Percentiles rank a stretch among this genome's conserved stretches.
These are phyloP conservation scores for Esperia sulphurella DNA, from an alignment of 2,888 invertebrate species.

Conservation along the genomic window DNA sequence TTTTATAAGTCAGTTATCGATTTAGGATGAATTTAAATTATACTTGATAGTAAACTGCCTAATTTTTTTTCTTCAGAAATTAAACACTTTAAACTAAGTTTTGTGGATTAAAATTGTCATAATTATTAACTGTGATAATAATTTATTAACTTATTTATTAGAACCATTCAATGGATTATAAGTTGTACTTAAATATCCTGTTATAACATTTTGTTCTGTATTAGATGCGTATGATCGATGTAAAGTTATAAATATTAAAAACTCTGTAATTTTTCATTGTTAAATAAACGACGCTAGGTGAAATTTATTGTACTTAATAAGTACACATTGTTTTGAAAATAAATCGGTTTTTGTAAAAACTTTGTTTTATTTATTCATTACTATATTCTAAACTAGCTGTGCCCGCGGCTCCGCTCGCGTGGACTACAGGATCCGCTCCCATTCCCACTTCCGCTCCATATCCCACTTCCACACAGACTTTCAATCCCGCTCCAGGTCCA, in stretches of 20 bases:
- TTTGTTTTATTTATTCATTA: neutral
- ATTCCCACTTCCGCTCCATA: no score
- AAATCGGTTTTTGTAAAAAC: conserved; percentile 41
- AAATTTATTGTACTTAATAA: conserved; percentile 59
- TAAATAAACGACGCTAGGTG: conserved; percentile 50
- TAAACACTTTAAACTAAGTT: no score
- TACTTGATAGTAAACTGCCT: no score
- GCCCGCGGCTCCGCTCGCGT: no score
- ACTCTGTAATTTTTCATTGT: conserved; percentile 57
- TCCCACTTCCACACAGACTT: no score
- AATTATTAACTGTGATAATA: conserved; percentile 13
- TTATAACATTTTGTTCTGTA: neutral
- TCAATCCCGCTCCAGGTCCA: no score
- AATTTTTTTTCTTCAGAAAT: no score
- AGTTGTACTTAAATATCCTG: neutral
- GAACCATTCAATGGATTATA: neutral
- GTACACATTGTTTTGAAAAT: conserved; percentile 65
- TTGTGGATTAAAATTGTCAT: neutral
- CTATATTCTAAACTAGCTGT: no score
- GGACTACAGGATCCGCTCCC: no score
- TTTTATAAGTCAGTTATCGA: no score
- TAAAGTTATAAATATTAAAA: conserved; percentile 15
- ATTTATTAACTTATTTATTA: conserved; percentile 1
- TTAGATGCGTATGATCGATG: neutral
- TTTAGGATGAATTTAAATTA: no score